Evolutionary conservation across 1,140 invertebrate species (phyloP).

Genomic region (Calycopis cecrops): DNA sequence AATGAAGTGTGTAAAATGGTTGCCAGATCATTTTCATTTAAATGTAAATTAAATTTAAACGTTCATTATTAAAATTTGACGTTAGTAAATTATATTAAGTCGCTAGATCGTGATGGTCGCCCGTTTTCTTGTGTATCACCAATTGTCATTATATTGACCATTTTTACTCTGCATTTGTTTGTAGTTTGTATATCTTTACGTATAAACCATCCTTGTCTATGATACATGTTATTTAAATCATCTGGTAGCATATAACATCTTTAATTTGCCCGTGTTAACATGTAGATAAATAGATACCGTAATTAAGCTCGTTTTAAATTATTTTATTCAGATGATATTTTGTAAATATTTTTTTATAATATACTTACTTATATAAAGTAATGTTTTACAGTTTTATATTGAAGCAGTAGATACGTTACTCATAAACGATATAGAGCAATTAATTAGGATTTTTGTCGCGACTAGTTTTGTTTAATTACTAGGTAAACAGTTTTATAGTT

Average conservation of each 20-base stretch:
- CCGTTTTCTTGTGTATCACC: slow-evolving; percentile 55
- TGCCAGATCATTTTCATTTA: no score
- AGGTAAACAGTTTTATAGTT: slow-evolving; percentile 59
- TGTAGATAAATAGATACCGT: slow-evolving; percentile 22
- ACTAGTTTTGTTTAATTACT: slow-evolving; percentile 72
- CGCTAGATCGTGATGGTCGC: slow-evolving; percentile 29
- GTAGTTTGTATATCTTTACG: slow-evolving; percentile 55
- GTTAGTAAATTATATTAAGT: no score
- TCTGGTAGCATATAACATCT: slow-evolving; percentile 27
- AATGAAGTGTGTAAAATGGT: no score
- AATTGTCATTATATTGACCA: slow-evolving; percentile 36
- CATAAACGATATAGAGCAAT: slow-evolving; percentile 45
- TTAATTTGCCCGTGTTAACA: slow-evolving; percentile 37
- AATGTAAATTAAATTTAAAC: no score
- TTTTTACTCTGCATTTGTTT: slow-evolving; percentile 66
- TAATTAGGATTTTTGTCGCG: slow-evolving; percentile 47
- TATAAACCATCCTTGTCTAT: slow-evolving; percentile 15
- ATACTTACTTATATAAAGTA: slow-evolving; percentile 32
- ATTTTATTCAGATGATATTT: slow-evolving; percentile 31
- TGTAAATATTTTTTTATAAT: slow-evolving; percentile 35
- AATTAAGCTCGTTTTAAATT: slow-evolving; percentile 12
- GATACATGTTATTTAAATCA: neutral
- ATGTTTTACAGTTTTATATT: slow-evolving; percentile 11
- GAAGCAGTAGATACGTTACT: slow-evolving; percentile 31
- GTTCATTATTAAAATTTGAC: no score